phyloP scores from a whole-genome alignment of 2,888 invertebrate species.

The Portevinia maculata region DNA sequence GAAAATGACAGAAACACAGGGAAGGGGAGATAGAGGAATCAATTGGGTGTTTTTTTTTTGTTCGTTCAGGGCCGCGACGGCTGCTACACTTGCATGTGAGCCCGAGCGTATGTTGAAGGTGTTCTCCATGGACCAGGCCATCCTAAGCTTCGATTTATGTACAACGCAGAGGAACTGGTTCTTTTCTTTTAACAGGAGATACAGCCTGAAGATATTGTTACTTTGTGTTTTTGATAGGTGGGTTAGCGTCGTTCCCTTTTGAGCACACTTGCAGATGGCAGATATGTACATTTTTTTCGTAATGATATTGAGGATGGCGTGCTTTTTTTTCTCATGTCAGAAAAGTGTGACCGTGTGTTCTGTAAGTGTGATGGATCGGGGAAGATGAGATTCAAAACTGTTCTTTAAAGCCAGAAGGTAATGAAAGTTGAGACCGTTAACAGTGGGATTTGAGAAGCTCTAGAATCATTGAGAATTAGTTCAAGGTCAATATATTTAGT shows the following conservation, averaged over 20 bases:
- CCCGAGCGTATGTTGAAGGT: conserved; percentile 34
- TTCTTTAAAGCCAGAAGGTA: conserved; percentile 24
- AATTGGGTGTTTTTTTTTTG: conserved; percentile 7
- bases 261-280: conserved; percentile 33
- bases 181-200: conserved; percentile 15
- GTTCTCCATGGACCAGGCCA: not conserved
- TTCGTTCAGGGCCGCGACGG: conserved; percentile 25
- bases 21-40: not conserved
- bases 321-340: too few relatives aligned
- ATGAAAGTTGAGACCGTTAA: conserved; percentile 63
- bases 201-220: conserved; percentile 27
- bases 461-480: conserved; percentile 34
- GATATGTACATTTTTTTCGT: conserved; percentile 10
- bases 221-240: not conserved
- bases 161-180: conserved; percentile 57
- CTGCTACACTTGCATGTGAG: conserved; percentile 54
- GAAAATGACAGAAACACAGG: conserved; percentile 30
- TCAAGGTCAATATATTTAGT: conserved; percentile 55
- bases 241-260: conserved; percentile 16
- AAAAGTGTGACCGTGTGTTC: conserved; percentile 67
- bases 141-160: conserved; percentile 35
- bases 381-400: conserved; percentile 12
- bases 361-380: too few relatives aligned
- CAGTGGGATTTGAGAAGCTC: conserved; percentile 19
- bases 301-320: too few relatives aligned